Evolutionary conservation across 2,888 invertebrate species (phyloP), one percentile per base, ranked within the genome.

Genomic region (Euplexia lucipara): DNA sequence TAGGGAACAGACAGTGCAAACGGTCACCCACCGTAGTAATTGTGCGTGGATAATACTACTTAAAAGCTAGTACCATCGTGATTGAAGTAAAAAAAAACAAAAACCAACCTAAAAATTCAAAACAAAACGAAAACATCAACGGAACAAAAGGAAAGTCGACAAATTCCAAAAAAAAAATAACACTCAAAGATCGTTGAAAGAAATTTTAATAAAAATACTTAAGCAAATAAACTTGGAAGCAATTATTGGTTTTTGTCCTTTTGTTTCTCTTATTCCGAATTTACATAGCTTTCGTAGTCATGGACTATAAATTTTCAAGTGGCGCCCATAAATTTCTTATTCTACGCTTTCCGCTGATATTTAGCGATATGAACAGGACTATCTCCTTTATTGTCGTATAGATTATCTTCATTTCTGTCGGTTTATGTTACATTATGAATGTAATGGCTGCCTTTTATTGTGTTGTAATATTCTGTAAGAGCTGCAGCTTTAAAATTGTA

Each of bases 321-420:
- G 51, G 62, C 41, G 42, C 64, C 78, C 39, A 83, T 85, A 86
- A 83, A 84, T 85, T 86, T 85, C 35, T 83, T 82, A 87, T 87
- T 87, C 83, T 75, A 84, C 83, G 78, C 81, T 83, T 59, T 59
- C 61, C 54, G 53, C 59, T 64, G 59, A 86, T 82, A 83, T 84
- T 83, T 79, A 71, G 81, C 76, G 85, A 84, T 85, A 73, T 75
- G 77, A 82, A 79, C 77, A 70, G 66, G 72, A 74, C 68, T 79
- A 71, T 79, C 60, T 63, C 47, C 77, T 80, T 80, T 77, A 78
- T 65, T 73, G 73, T 77, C 63, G 54, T 69, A 67, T 76, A 69
- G 65, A 78, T 78, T 78, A 79, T 73, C 77, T 74, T 78, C 77
- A 78, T 80, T 67, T 52, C 63, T 61, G 10, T 35, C 47, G 58